Evolutionary conservation across 2,113 vertebrate species (phyloP).

Genomic region (Ailuropoda melanoleuca): DNA sequence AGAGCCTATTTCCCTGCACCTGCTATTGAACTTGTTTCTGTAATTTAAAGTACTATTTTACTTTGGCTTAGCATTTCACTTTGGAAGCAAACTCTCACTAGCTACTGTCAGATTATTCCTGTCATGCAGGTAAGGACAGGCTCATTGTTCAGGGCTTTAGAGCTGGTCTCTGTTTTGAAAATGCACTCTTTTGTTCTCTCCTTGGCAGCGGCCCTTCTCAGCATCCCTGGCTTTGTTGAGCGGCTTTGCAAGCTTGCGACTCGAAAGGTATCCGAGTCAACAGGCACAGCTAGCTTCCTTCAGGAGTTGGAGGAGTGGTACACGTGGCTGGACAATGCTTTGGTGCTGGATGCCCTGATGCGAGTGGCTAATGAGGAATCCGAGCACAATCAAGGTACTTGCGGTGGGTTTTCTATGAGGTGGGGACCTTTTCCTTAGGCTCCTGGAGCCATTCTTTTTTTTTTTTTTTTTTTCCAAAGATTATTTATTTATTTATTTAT

Average conservation of each 20-base stretch:
- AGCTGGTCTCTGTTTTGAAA: conserved; percentile 22
- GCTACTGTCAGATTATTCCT: neutral
- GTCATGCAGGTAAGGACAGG: neutral
- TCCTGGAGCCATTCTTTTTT: conserved; percentile 14
- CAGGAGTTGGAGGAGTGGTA: conserved; percentile 99
- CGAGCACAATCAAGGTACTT: conserved; percentile 94
- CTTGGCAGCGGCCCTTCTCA: conserved; percentile 91
- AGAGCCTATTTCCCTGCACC: neutral
- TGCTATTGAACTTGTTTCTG: conserved; percentile 24
- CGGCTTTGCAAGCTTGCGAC: conserved; percentile 96
- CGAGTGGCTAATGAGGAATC: conserved; percentile 96
- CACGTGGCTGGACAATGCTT: conserved; percentile 96
- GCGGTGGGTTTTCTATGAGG: neutral
- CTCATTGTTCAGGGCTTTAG: neutral
- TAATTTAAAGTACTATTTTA: conserved; percentile 10
- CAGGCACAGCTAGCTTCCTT: conserved; percentile 93
- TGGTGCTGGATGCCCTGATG: conserved; percentile 97
- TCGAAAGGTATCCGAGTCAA: conserved; percentile 95
- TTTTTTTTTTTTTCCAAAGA: no score
- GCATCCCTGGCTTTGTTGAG: conserved; percentile 98
- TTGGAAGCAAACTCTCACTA: neutral
- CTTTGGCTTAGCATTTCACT: conserved; percentile 12
- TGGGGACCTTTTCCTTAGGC: neutral
- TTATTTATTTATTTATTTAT: no score
- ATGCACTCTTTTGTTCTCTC: neutral